phyloP scores from a whole-genome alignment of 2,888 invertebrate genomes.

The Harpagoxenus sublaevis region DNA sequence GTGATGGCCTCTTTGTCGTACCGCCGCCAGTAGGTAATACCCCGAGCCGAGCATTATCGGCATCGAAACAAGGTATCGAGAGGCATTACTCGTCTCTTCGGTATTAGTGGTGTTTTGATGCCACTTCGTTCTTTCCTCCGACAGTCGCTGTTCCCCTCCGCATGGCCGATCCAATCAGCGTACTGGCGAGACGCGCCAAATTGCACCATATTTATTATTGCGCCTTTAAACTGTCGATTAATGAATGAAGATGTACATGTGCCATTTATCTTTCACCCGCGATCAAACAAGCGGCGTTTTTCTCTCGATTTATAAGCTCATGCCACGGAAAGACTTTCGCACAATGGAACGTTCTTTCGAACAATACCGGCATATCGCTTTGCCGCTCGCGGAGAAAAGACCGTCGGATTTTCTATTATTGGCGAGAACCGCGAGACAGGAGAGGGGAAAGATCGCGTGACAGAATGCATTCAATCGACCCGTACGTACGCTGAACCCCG shows the following conservation, averaged over 20 bases:
- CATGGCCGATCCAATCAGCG: background rate
- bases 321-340: conserved; percentile 30
- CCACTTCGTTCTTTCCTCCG: background rate
- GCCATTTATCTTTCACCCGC: background rate
- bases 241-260: conserved; percentile 6
- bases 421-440: conserved; percentile 29
- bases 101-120: conserved; percentile 6
- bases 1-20: conserved; percentile 42
- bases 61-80: conserved; percentile 33
- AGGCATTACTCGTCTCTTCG: conserved; percentile 5
- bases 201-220: background rate
- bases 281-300: conserved; percentile 29
- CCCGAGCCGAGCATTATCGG: conserved; percentile 18
- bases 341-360: conserved; percentile 34
- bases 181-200: background rate
- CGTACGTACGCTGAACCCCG: background rate
- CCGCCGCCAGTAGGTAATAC: conserved; percentile 33
- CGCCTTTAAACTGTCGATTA: conserved; percentile 24
- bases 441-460: conserved; percentile 44
- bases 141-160: background rate
- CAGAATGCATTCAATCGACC: conserved; percentile 27
- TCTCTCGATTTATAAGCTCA: conserved; percentile 10
- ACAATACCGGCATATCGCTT: conserved; percentile 42
- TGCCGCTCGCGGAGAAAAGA: conserved; percentile 12
- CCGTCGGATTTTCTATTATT: conserved; percentile 33